Conservation (phyloP, 2,888 invertebrate genomes). For the Scaptomyza flava region DNA sequence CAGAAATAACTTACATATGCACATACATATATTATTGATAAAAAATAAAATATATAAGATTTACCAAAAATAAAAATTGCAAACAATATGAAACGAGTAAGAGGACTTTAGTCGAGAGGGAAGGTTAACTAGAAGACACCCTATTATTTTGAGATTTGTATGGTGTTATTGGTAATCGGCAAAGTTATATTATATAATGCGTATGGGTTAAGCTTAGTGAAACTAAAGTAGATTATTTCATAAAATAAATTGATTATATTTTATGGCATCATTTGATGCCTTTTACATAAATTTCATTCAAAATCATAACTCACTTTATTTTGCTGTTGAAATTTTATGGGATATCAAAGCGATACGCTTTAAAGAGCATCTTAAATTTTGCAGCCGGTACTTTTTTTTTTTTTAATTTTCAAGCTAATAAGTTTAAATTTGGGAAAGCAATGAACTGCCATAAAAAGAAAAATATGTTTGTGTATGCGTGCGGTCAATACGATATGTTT, state of each 20-base stretch:
- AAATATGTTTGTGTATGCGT: conserved; percentile 23
- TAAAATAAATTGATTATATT: neutral
- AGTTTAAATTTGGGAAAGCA: conserved; percentile 8
- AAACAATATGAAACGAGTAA: neutral
- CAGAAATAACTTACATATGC: conserved; percentile 3
- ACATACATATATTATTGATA: conserved; percentile 23
- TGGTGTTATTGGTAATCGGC: too few species aligned
- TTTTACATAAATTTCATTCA: neutral
- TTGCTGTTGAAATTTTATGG: neutral
- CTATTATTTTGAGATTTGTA: neutral
- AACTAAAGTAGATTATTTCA: too few species aligned
- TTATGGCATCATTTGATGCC: neutral
- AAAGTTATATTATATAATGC: too few species aligned
- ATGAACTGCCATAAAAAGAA: neutral
- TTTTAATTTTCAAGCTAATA: conserved; percentile 10
- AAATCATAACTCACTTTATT: too few species aligned
- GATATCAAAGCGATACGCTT: neutral
- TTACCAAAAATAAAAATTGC: conserved; percentile 1
- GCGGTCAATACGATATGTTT: conserved; percentile 19
- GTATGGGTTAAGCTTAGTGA: too few species aligned
- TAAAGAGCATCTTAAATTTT: conserved; percentile 9
- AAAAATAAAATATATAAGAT: conserved; percentile 17
- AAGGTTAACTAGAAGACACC: neutral
- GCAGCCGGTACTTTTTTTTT: conserved; percentile 1
- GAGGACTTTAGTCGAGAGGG: neutral